Evolutionary conservation across 2,888 invertebrate genomes (phyloP).

Genomic region (Dryomyza anilis): DNA sequence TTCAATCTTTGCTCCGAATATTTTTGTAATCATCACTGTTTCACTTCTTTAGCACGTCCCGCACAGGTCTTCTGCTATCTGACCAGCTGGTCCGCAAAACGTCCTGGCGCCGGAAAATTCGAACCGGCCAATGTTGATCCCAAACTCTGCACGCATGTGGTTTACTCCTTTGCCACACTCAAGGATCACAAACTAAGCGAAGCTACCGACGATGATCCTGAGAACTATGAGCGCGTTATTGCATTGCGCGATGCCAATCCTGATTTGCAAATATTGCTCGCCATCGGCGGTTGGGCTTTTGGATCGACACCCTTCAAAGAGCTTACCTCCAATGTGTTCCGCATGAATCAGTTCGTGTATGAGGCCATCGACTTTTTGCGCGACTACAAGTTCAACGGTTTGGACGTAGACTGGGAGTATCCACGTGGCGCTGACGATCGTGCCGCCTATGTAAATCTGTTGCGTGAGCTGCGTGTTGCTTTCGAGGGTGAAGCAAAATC

Average conservation of each 20-base stretch:
- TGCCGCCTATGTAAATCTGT: conserved; percentile 79
- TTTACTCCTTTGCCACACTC: conserved; percentile 92
- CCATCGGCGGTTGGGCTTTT: conserved; percentile 96
- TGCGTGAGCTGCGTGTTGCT: conserved; percentile 83
- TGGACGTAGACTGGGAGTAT: conserved; percentile 95
- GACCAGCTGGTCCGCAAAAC: conserved; percentile 94
- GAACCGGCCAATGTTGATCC: conserved; percentile 88
- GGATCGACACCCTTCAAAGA: conserved; percentile 95
- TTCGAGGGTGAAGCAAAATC: conserved; percentile 92
- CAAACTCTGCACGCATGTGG: conserved; percentile 88
- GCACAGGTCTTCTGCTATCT: conserved; percentile 93
- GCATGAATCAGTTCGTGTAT: conserved; percentile 95
- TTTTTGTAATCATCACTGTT: neutral
- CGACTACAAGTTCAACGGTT: conserved; percentile 88
- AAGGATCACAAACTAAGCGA: conserved; percentile 84
- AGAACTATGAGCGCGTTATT: conserved; percentile 85
- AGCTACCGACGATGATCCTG: conserved; percentile 79
- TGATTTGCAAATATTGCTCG: conserved; percentile 81
- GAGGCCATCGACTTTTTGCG: conserved; percentile 91
- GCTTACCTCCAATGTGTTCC: conserved; percentile 85
- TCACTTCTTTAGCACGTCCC: conserved; percentile 69
- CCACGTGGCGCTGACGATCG: conserved; percentile 88
- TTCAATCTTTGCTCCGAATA: neutral
- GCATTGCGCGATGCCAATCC: conserved; percentile 87
- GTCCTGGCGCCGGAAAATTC: conserved; percentile 87